Base-by-base conservation (phyloP, 2,113 vertebrate species). In the Pachyramphus minor region DNA sequence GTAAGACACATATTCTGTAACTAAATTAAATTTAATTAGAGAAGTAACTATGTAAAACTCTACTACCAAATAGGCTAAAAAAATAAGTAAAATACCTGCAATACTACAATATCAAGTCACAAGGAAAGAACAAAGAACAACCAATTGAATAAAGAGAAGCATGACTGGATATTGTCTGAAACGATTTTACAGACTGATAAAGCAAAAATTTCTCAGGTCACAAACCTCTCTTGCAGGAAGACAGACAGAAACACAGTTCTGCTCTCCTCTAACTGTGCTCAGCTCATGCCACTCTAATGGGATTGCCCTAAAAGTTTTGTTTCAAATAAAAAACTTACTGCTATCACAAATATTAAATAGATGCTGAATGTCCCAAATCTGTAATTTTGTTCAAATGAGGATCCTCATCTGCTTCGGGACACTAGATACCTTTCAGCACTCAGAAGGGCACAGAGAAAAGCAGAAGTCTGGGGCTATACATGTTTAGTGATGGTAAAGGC, bases 261-360 rank as follows among this genome's bases (percentile, higher is more conserved):
- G 72, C 45, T 72, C 92, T 84, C 91, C 64, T 89, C 80, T 87
- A 79, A 87, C 42, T 3, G 0, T 18, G 8, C 53, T 94, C 77
- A 75, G 62, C 37, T 89, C n/a, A 42, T 41, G 45, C 9, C 58
- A 73, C 20, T 83, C 58, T 80, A 93, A 85, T 9, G 20, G 20
- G 63, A 85, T 86, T 88, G 53, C 45, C 45, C 33, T 69, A 55
- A 59, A 93, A 93, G 72, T 90, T 88, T 90, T 76, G 78, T 90
- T 95, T 87, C 64, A 94, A 94, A 69, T 69, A 69, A 96, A 94
- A 88, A 91, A 68, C 66, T 80, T 64, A 89, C 28, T 66, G 39
- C 55, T 77, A 55, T 55, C 64, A 87, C 87, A 72, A 93, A 93
- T 94, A 93, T 71, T 95, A 94, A 93, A 41, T 44, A 93, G 76